These are phyloP conservation scores for Sthenelais limicola DNA, from an alignment of 2,888 invertebrate genomes.

Conservation along the genomic window DNA sequence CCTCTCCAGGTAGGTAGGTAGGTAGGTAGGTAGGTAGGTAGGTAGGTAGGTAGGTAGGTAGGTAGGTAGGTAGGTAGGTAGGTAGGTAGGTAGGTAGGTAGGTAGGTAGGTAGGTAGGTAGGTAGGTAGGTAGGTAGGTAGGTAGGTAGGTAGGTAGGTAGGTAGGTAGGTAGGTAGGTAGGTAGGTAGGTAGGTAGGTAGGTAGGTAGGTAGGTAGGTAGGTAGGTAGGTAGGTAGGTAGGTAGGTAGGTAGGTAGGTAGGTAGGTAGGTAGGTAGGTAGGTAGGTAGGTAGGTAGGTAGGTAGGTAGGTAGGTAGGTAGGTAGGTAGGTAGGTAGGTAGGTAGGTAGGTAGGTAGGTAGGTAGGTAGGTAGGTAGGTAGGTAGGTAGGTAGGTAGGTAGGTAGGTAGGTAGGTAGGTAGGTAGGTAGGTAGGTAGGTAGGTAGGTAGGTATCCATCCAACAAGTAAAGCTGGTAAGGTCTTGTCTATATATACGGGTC, in stretches of 20 bases:
- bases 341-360: conserved; percentile 15
- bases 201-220: conserved; percentile 28
- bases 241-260: conserved; percentile 20
- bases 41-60: conserved; percentile 30
- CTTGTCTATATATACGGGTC: no score
- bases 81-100: conserved; percentile 30
- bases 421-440: conserved; percentile 27
- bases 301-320: not conserved
- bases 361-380: conserved; percentile 28
- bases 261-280: not conserved
- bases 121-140: conserved; percentile 23
- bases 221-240: conserved; percentile 32
- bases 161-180: conserved; percentile 21
- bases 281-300: no score
- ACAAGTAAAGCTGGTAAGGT: no score
- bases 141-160: conserved; percentile 23
- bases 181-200: conserved; percentile 26
- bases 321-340: conserved; percentile 15
- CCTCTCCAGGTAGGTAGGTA: no score
- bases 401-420: conserved; percentile 29
- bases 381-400: conserved; percentile 28
- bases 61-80: conserved; percentile 35
- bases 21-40: conserved; percentile 35
- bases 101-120: conserved; percentile 20
- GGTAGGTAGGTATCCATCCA: no score